Conservation (phyloP, 2,113 vertebrate genomes). For the Notarius lentiginosus region DNA sequence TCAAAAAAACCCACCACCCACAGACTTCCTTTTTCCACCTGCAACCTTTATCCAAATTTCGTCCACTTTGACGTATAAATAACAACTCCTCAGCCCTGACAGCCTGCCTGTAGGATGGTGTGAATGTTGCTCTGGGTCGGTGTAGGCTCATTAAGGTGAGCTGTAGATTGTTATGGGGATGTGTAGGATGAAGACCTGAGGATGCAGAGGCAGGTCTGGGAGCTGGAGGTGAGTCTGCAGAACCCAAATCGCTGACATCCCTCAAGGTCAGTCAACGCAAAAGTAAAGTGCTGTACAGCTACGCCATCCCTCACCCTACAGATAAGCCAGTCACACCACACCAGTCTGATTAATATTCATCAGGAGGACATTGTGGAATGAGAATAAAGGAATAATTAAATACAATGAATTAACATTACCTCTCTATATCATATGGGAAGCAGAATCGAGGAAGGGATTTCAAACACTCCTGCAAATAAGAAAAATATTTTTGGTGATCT, state of each 20-base stretch:
- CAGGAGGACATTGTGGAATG: neutral
- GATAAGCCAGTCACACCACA: neutral
- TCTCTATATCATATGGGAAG: slow-evolving; percentile 86
- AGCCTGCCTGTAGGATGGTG: no score
- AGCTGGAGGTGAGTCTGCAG: slow-evolving; percentile 80
- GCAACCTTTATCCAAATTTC: neutral
- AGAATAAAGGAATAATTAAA: neutral
- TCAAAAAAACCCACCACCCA: neutral
- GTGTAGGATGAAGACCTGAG: slow-evolving; percentile 74
- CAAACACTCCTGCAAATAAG: slow-evolving; percentile 73
- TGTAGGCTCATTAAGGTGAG: neutral
- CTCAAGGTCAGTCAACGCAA: slow-evolving; percentile 84
- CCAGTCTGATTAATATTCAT: neutral
- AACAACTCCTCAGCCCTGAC: no score
- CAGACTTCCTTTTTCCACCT: neutral
- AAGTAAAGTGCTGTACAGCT: slow-evolving; percentile 86
- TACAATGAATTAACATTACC: slow-evolving; percentile 59
- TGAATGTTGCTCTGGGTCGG: neutral
- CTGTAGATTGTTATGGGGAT: no score
- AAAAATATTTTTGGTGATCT: neutral
- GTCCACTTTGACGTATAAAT: neutral
- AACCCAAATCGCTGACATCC: slow-evolving; percentile 87
- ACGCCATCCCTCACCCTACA: slow-evolving; percentile 71
- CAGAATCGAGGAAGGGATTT: slow-evolving; percentile 82
- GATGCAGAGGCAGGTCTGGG: slow-evolving; percentile 81